Evolutionary conservation across 2,888 invertebrate species (phyloP), one percentile per base, ranked within the genome.

Genomic region (Galerucella calmariensis): DNA sequence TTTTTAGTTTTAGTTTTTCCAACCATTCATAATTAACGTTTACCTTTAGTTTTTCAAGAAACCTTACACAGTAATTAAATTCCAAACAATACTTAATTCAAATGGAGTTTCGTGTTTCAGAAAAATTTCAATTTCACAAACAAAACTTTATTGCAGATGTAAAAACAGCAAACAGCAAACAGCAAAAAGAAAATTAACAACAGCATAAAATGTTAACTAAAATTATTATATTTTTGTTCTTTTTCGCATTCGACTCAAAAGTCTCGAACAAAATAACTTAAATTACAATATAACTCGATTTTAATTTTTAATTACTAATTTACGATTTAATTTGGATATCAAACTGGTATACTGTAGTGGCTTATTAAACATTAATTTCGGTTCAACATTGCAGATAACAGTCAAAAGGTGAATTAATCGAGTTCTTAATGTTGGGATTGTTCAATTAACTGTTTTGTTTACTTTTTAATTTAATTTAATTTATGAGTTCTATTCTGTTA

Each of bases 241-340:
- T 44, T 14, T 14, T 62, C 2, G 62, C 44, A 62, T 41, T 44
- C 9, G 41, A n/a, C 16, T 35, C 0, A n/a, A 12, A 14, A n/a
- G 12, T 62, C 44, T 35, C 10, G 44, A n/a, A 62, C 62, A 62
- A 62, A n/a, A 41, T n/a, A 44, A n/a, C 44, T 9, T 14, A 44
- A 62, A 62, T 62, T 44, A 62, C 62, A 9, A n/a, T 44, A 62
- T 62, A 41, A 62, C 62, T 62, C 35, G 24, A 61, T 61, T 61
- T 61, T 27, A 61, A 24, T 61, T 62, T 41, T 62, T 62, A 62
- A 62, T 62, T 41, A 62, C 35, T 62, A 41, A 44, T 44, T 62
- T n/a, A 41, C 5, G 62, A 62, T 62, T 62, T 41, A 12, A 62
- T 62, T 41, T 61, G 12, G 14, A 35, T 61, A 61, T 61, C 61